Evolutionary conservation across 2,888 invertebrate species (phyloP), one percentile per base, ranked within the genome.

Genomic region (Thereva unica): DNA sequence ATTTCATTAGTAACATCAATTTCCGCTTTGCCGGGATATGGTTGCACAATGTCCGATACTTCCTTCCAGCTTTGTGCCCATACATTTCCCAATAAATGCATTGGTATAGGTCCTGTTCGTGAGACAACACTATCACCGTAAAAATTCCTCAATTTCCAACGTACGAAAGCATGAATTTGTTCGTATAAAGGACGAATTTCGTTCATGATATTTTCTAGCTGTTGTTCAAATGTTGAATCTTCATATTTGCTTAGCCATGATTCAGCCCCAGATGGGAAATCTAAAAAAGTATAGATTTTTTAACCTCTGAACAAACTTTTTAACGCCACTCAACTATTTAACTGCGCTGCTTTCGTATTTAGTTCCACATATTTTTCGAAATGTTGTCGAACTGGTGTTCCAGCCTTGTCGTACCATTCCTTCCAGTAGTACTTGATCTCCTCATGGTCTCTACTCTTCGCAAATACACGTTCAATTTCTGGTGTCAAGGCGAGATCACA

Each of bases 101-200:
- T 91, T 0, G 92, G 92, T 64, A 92, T 90, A 1, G 90, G 89
- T 64, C 89, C 90, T 59, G 80, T 84, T 41, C 85, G 84, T 0
- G 86, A 82, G 0, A 89, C 85, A 0, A 88, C 78, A 6, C 85
- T 82, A 8, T 86, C 85, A 0, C 92, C 92, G 76, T 93, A 93
- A 73, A 86, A 84, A 74, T 87, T 83, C 2, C 85, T 82, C 34
- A 95, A 80, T 57, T 87, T 86, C 72, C 86, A 85, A 69, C 93
- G 84, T 0, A 93, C 89, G 74, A 92, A 94, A 0, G 90, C 92
- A 76, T 95, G 94, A 2, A 95, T 81, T 75, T 93, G 88, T 67
- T 88, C 82, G 76, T 95, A 95, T 5, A 95, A 78, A 0, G 95
- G 94, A 72, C 87, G 86, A 53, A 95, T 79, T 73, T 90, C 85